These are phyloP conservation scores for Erpobdella octoculata DNA, from an alignment of 2,888 invertebrate genomes.

Conservation along the genomic window DNA sequence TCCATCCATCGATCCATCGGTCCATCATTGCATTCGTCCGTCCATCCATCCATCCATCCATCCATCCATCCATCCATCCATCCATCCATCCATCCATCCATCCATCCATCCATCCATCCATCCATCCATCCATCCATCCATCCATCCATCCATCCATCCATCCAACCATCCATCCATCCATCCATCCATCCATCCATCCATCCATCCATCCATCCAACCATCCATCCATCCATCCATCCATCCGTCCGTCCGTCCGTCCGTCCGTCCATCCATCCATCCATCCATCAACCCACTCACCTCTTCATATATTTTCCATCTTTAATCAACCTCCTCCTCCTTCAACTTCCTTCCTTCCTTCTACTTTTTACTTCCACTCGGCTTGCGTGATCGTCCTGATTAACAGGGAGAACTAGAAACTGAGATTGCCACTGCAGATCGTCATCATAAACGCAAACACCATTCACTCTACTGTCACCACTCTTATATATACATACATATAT, in stretches of 20 bases:
- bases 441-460: too few species aligned
- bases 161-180: not conserved
- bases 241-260: not conserved
- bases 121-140: not conserved
- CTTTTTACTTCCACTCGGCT: too few species aligned
- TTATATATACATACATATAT: too few species aligned
- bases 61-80: conserved; percentile 3
- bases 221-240: not conserved
- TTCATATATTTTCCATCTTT: not conserved
- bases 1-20: not conserved
- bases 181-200: conserved; percentile 1
- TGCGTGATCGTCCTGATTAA: too few species aligned
- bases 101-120: conserved; percentile 13
- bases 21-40: not conserved
- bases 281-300: not conserved
- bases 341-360: too few species aligned
- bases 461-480: too few species aligned
- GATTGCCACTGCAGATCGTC: too few species aligned
- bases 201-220: conserved; percentile 3
- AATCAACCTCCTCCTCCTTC: too few species aligned
- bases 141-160: not conserved
- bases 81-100: not conserved
- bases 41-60: not conserved
- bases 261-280: not conserved
- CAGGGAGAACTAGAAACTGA: too few species aligned